Conservation (phyloP, 2,888 invertebrate genomes). For the Epistrophe eligans region DNA sequence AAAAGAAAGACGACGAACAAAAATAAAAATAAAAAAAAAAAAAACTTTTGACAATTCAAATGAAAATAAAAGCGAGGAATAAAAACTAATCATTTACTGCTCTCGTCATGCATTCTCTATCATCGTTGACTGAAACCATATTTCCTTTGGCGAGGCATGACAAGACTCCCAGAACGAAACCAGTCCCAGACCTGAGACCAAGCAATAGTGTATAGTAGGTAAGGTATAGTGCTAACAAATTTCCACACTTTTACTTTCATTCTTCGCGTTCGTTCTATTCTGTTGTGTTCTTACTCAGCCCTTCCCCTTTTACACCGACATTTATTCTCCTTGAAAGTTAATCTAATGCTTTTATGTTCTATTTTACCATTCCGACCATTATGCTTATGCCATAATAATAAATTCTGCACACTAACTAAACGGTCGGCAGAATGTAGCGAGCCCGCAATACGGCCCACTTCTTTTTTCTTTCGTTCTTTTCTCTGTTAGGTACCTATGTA, state of each 20-base stretch:
- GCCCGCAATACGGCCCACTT: conserved; percentile 51
- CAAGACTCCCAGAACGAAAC: not conserved
- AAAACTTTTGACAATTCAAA: conserved; percentile 63
- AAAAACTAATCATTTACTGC: conserved; percentile 50
- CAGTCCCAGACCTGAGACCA: not conserved
- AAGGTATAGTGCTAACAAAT: conserved; percentile 42
- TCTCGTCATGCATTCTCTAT: conserved; percentile 23
- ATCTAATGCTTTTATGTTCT: conserved; percentile 60
- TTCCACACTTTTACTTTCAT: conserved; percentile 74
- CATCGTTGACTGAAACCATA: not conserved
- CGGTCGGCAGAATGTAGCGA: conserved; percentile 18
- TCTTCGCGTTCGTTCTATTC: conserved; percentile 51
- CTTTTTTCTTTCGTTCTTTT: conserved; percentile 52
- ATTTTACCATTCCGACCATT: conserved; percentile 44
- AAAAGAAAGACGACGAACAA: not conserved
- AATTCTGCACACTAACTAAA: conserved; percentile 61
- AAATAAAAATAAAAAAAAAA: conserved; percentile 4
- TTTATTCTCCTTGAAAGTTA: conserved; percentile 27
- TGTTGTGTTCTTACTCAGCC: not conserved
- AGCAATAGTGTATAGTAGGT: not conserved
- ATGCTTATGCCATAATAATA: conserved; percentile 67
- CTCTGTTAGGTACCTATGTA: not conserved
- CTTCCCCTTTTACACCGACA: not conserved
- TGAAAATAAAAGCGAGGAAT: conserved; percentile 67
- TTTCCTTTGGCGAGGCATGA: not conserved